Conservation (phyloP, 1,140 invertebrate species). For the Eupeodes corollae region DNA sequence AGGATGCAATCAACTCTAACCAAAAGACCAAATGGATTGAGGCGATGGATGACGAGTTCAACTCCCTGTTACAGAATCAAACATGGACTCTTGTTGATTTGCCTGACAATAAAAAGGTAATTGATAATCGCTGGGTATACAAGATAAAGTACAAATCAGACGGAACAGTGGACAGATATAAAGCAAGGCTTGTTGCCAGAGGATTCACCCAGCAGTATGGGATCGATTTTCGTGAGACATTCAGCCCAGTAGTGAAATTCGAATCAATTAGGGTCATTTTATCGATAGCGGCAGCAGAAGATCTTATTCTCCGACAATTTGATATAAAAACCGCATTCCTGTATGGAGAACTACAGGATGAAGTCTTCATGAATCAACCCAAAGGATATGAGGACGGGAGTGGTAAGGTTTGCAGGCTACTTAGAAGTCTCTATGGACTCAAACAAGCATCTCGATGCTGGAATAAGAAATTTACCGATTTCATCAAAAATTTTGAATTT, state of each 20-base stretch:
- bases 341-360: slow-evolving; percentile 29
- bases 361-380: slow-evolving; percentile 33
- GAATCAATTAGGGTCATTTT: slow-evolving; percentile 20
- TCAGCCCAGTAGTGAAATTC: slow-evolving; percentile 12
- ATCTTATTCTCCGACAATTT: slow-evolving; percentile 20
- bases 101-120: slow-evolving; percentile 18
- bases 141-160: slow-evolving; percentile 10
- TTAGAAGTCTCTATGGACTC: slow-evolving; percentile 17
- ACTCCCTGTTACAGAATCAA: slow-evolving; percentile 28
- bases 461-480: slow-evolving; percentile 17
- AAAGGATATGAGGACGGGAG: slow-evolving; percentile 12
- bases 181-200: slow-evolving; percentile 31
- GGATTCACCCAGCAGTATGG: slow-evolving; percentile 28
- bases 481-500: slow-evolving; percentile 23
- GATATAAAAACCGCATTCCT: slow-evolving; percentile 33
- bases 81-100: slow-evolving; percentile 29
- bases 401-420: slow-evolving; percentile 7
- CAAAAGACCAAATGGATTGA: slow-evolving; percentile 21
- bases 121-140: slow-evolving; percentile 31
- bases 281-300: slow-evolving; percentile 11
- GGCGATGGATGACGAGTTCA: slow-evolving; percentile 32
- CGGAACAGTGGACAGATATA: slow-evolving; percentile 15
- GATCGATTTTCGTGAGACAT: slow-evolving; percentile 20
- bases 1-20: slow-evolving; percentile 17
- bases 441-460: slow-evolving; percentile 20